Conservation (phyloP, 1,140 invertebrate genomes). For the Eriocheir sinensis region DNA sequence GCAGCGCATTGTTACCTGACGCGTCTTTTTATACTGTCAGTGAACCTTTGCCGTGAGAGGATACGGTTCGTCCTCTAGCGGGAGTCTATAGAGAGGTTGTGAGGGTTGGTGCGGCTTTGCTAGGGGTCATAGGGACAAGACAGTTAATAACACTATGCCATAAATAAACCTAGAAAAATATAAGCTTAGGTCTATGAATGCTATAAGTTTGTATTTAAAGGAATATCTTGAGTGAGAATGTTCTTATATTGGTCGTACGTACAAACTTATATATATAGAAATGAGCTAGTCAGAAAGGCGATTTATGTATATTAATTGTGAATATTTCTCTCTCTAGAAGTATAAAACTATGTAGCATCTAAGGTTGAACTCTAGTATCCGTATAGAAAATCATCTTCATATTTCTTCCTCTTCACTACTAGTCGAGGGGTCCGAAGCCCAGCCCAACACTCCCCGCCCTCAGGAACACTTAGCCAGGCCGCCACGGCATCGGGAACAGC, state of each 20-base stretch:
- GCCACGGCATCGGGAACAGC: background rate
- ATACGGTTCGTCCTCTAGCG: background rate
- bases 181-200: conserved; percentile 15
- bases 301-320: background rate
- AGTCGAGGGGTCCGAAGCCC: background rate
- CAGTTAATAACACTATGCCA: background rate
- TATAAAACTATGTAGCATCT: conserved; percentile 12
- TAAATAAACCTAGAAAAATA: conserved; percentile 17
- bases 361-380: background rate
- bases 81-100: too few species aligned
- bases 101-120: background rate
- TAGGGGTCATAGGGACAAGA: background rate
- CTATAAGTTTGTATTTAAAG: background rate
- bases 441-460: background rate
- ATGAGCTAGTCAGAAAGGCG: conserved; percentile 9
- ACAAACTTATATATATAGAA: background rate
- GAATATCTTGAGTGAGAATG: background rate
- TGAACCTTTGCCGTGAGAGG: background rate
- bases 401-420: background rate
- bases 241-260: background rate
- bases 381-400: conserved; percentile 13
- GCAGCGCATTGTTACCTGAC: too few species aligned
- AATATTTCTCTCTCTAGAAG: background rate
- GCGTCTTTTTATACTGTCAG: too few species aligned
- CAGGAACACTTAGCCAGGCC: background rate